These are phyloP conservation scores for Holothuria leucospilota DNA, from an alignment of 53 echinoderm and acorn worm species.

Conservation along the genomic window DNA sequence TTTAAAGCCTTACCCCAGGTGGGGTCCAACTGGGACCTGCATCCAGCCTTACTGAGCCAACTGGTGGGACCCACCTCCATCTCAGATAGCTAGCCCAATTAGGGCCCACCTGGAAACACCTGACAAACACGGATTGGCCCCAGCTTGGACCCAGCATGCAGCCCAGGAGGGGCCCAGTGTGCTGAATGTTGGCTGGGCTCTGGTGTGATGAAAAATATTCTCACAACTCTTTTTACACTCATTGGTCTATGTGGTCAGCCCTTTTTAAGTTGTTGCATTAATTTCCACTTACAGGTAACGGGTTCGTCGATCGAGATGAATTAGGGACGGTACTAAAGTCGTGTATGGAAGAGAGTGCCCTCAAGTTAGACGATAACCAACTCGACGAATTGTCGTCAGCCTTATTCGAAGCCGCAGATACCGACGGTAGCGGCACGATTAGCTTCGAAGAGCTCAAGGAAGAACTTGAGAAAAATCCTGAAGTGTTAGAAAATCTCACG, in stretches of 20 bases:
- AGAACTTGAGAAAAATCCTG: slow-evolving; percentile 90
- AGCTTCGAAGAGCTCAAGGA: slow-evolving; percentile 89
- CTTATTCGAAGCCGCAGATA: slow-evolving; percentile 92
- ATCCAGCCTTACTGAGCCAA: no score
- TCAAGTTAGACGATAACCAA: slow-evolving; percentile 78
- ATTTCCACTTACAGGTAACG: slow-evolving; percentile 67
- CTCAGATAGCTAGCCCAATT: no score
- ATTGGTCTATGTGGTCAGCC: background rate
- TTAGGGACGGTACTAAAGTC: slow-evolving; percentile 82
- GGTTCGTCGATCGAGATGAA: slow-evolving; percentile 84
- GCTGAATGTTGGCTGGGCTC: no score
- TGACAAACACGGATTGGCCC: no score
- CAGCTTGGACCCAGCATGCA: no score
- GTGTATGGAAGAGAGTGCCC: slow-evolving; percentile 92
- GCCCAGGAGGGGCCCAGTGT: no score
- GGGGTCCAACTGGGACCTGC: no score
- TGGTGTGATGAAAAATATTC: no score
- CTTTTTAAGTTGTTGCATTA: background rate
- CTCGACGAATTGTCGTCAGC: slow-evolving; percentile 81
- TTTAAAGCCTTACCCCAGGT: no score
- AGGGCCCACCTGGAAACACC: no score
- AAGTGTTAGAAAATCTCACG: slow-evolving; percentile 94
- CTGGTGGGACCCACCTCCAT: no score
- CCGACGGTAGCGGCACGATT: slow-evolving; percentile 84
- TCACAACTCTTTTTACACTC: no score